Percentiles rank a stretch among this genome's conserved stretches.
Evolutionary conservation across 1,140 invertebrate species (phyloP).

Genomic region (Drosophila arawakana): DNA sequence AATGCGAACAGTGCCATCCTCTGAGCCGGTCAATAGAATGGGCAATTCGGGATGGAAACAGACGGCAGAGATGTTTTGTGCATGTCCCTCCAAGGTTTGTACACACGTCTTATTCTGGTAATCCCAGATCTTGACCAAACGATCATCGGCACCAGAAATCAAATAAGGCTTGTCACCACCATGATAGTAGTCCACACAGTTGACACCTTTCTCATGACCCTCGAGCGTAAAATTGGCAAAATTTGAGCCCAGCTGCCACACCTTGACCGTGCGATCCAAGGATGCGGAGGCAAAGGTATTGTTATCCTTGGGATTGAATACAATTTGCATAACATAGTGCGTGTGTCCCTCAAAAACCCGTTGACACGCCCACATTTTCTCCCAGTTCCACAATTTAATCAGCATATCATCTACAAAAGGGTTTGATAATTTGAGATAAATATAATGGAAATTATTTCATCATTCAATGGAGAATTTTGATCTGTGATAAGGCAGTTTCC

Average conservation of each 20-base stretch:
- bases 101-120: constrained; percentile 99
- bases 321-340: constrained; percentile 99
- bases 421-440: constrained; percentile 2
- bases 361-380: constrained; percentile 98
- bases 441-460: constrained; percentile 1
- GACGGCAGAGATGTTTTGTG: constrained; percentile 97
- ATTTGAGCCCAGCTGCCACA: constrained; percentile 98
- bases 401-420: constrained; percentile 93
- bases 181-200: constrained; percentile 99
- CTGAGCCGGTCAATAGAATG: constrained; percentile 98
- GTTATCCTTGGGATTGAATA: constrained; percentile 99
- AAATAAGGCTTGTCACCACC: constrained; percentile 99
- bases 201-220: constrained; percentile 99
- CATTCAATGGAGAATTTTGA: background rate
- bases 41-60: constrained; percentile 99
- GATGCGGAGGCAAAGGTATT: constrained; percentile 99
- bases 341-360: constrained; percentile 99
- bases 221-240: constrained; percentile 99
- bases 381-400: constrained; percentile 99
- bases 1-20: constrained; percentile 97
- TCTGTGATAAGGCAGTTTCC: background rate
- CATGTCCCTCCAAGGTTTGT: constrained; percentile 98
- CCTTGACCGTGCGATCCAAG: constrained; percentile 98
- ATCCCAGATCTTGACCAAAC: constrained; percentile 99
- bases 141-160: constrained; percentile 99